Base-by-base conservation (phyloP, 1,140 invertebrate species). In the Dreissena polymorpha region DNA sequence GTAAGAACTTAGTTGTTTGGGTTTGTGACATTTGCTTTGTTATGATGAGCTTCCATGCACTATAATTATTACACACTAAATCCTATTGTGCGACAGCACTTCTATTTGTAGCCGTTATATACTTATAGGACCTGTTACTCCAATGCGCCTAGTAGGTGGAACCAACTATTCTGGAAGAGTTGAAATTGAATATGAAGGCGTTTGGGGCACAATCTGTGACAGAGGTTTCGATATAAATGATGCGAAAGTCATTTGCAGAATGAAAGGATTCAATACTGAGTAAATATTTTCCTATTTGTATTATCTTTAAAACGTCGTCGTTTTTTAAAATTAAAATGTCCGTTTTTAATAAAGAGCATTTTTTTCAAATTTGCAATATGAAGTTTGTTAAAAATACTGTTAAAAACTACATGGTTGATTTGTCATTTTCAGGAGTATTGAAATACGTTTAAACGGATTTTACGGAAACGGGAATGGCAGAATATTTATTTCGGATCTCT, bases 141-240 rank as follows among this genome's bases (percentile, higher is more conserved):
- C 39, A 3, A 14, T 83, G 12, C 27, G 72, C 12, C 53, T 83
- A 14, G 71, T 55, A 10, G 39, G 60, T 49, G 81, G 85, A 49
- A 18, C 70, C 21, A 75, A 64, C 57, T 68, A 60, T 68, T 18
- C 64, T 27, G 87, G 87, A 23, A 69, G 87, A 14, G 39, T 88
- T n/a, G 87, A 88, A 51, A 71, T 88, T 3, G 21, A 73, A 23
- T 81, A 82, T 63, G 76, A 79, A 16, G 83, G 80, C 18, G 16
- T 14, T 23, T 88, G 82, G 84, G 86, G 86, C 18, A 86, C 85
- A 16, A 82, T 88, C 8, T 88, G 87, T 86, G 86, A 87, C 53
- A 77, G 74, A 57, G 10, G 60, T 6, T 88, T 82, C 51, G 76
- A 79, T 51, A 25, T 53, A 13, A 77, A 73, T 21, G 85, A 82